Evolutionary conservation across 2,888 invertebrate genomes (phyloP).

Genomic region (Argyra leucocephala): DNA sequence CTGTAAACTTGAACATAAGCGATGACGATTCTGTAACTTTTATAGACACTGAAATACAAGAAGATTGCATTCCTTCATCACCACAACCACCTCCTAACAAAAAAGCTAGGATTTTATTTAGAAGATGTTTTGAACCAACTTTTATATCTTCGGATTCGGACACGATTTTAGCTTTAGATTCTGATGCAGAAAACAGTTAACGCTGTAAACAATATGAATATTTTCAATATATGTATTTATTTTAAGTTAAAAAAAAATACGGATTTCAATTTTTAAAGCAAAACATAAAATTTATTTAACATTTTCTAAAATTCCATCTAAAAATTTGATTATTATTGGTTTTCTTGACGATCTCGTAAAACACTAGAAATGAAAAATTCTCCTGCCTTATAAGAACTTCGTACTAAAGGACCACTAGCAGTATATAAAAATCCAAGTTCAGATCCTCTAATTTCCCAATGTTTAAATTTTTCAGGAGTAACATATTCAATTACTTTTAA

Average conservation of each 20-base stretch:
- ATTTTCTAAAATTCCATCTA: not conserved
- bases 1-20: not conserved
- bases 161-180: not conserved
- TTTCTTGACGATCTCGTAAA: conserved; percentile 49
- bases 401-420: conserved; percentile 92
- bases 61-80: conserved; percentile 37
- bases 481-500: conserved; percentile 92
- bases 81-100: conserved; percentile 29
- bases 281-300: no score
- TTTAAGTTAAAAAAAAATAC: no score
- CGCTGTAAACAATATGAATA: not conserved
- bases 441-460: conserved; percentile 74
- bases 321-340: not conserved
- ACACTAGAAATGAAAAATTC: conserved; percentile 82
- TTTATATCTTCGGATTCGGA: conserved; percentile 48
- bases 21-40: conserved; percentile 26
- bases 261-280: no score
- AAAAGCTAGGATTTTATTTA: conserved; percentile 51
- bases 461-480: conserved; percentile 82
- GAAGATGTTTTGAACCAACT: conserved; percentile 65
- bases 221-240: no score
- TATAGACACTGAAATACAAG: conserved; percentile 23
- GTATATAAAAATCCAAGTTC: conserved; percentile 89
- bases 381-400: conserved; percentile 97
- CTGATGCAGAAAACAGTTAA: not conserved